Evolutionary conservation across 2,888 invertebrate genomes (phyloP), one percentile per base, ranked within the genome.

Genomic region (Cataglyphis rosenhaueri): DNA sequence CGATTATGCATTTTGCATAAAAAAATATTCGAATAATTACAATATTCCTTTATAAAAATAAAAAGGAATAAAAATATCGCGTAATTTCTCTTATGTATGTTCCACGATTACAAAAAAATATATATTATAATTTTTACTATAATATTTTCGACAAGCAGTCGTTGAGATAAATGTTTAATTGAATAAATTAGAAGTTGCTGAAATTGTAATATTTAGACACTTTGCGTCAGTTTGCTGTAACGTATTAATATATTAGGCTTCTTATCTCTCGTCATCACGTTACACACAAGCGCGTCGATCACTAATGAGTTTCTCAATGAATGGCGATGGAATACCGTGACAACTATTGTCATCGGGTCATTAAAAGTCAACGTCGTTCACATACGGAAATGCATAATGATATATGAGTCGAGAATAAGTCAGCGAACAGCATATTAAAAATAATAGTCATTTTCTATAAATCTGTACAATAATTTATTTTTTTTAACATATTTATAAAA

Each of bases 251-350:
- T 10, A 38, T 70, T 21, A 38, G 21, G 15, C 21, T 15, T 70
- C 38, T 52, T 52, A 44, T 44, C 21, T 21, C 21, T 21, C 5
- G 44, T n/a, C n/a, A 52, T 52, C 52, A n/a, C 5, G 52, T n/a
- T n/a, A 52, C 52, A n/a, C 2, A 52, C n/a, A 52, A 8, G 15
- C n/a, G 10, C 35, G 21, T 70, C 21, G n/a, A 21, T 18, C 29
- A 6, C 9, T 70, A 38, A 35, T 38, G 57, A 70, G 35, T 25
- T 70, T 70, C 70, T 70, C 57, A 70, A 70, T 70, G 55, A 70
- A 70, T n/a, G 21, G 35, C 21, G 21, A 15, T 21, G 48, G 48
- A 68, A 68, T 5, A 25, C 21, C 5, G 29, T 48, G 48, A 32
- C 12, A 29, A 52, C 18, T n/a, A 52, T 32, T 68, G 48, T 52